Conservation (phyloP, 2,888 invertebrate genomes). For the Drymonia ruficornis region DNA sequence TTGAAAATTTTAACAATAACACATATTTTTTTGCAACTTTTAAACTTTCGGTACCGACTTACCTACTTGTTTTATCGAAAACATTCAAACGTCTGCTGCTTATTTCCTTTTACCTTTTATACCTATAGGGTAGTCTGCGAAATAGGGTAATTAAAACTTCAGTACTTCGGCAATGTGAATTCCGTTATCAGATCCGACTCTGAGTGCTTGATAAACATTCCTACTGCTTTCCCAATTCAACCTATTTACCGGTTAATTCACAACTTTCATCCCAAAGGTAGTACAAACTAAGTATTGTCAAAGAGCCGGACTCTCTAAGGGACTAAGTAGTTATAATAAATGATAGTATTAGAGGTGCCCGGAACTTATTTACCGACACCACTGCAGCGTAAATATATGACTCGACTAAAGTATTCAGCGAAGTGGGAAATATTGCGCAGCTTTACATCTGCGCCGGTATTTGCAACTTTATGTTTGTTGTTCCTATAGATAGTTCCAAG, state of each 20-base stretch:
- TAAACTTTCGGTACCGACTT: background rate
- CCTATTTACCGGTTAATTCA: conserved; percentile 39
- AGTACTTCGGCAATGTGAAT: conserved; percentile 9
- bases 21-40: background rate
- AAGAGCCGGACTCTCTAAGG: conserved; percentile 52
- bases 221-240: conserved; percentile 26
- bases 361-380: conserved; percentile 65
- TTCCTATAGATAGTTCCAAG: conserved; percentile 22
- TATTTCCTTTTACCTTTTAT: background rate
- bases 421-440: conserved; percentile 55
- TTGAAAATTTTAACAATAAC: no score
- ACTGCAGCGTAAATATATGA: conserved; percentile 65
- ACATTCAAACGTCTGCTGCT: background rate
- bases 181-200: background rate
- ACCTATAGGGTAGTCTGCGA: background rate
- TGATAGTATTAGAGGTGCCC: conserved; percentile 65
- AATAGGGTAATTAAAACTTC: conserved; percentile 10
- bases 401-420: conserved; percentile 70
- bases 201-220: conserved; percentile 9
- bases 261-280: conserved; percentile 36
- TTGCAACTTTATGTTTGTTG: conserved; percentile 46
- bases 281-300: conserved; percentile 30
- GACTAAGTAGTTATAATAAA: conserved; percentile 73
- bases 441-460: conserved; percentile 46
- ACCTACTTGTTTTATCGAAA: background rate